These are phyloP conservation scores for Hydrozoanthus tunicans DNA, from an alignment of 64 coral and sea anemone genomes.

Conservation along the genomic window DNA sequence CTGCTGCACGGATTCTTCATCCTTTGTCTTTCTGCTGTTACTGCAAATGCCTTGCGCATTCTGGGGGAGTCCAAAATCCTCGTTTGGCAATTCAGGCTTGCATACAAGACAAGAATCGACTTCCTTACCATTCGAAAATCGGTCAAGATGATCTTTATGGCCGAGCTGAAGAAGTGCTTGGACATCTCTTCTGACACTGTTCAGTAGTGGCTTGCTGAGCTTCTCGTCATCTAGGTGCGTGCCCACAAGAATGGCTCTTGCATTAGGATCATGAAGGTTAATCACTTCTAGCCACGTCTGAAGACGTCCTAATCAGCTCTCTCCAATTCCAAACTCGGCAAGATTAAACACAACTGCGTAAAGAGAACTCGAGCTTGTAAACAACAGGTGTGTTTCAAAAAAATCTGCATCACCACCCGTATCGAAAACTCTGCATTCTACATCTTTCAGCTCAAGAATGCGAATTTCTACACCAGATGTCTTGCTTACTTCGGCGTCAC, in stretches of 20 bases:
- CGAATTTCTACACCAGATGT: not conserved
- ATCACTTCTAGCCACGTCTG: not conserved
- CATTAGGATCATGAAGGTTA: not conserved
- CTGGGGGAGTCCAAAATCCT: not conserved
- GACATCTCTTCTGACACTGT: too few species aligned
- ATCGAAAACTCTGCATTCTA: not conserved
- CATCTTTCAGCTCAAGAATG: not conserved
- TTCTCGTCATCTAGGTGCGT: not conserved
- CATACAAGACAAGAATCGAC: constrained; percentile 17
- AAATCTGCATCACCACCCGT: not conserved
- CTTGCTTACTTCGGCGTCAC: not conserved
- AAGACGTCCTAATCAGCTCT: not conserved
- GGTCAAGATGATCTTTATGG: not conserved
- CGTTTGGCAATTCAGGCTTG: not conserved
- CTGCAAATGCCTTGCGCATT: not conserved
- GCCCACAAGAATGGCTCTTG: not conserved
- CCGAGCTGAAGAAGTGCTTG: not conserved
- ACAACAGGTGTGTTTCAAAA: not conserved
- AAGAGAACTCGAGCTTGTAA: not conserved
- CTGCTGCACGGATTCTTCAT: not conserved
- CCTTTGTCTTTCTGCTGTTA: not conserved
- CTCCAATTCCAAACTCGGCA: not conserved
- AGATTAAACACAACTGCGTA: not conserved
- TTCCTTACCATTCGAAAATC: not conserved
- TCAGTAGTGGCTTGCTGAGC: too few species aligned